Conservation (phyloP, 1,140 invertebrate species). For the Anastatus disparis region DNA sequence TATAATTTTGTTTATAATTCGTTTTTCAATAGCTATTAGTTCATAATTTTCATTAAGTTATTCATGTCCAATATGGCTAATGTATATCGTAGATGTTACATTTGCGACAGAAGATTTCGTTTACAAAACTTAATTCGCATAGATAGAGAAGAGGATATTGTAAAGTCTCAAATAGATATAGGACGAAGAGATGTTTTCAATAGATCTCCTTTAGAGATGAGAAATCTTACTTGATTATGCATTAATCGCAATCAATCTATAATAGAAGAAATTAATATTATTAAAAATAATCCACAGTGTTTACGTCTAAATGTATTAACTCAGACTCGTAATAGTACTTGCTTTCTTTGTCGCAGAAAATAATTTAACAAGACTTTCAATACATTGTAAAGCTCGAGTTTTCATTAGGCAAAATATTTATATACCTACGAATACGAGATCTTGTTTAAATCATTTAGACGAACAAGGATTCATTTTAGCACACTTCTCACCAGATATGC, state of each 20-base stretch:
- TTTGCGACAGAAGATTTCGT: no score
- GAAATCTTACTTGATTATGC: constrained; percentile 16
- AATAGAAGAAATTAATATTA: constrained; percentile 2
- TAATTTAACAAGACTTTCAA: constrained; percentile 16
- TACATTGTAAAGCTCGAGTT: constrained; percentile 21
- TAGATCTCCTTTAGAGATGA: not conserved
- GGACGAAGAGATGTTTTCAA: no score
- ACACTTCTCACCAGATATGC: not conserved
- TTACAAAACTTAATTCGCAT: no score
- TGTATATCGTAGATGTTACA: no score
- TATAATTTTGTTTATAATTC: no score
- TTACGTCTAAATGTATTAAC: constrained; percentile 37
- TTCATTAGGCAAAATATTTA: constrained; percentile 25
- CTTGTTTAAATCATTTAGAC: constrained; percentile 34
- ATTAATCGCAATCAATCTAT: constrained; percentile 30
- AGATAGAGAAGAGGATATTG: no score
- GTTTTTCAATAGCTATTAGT: no score
- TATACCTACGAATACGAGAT: constrained; percentile 5
- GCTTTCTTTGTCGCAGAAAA: constrained; percentile 21
- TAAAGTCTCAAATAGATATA: no score
- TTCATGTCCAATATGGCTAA: no score
- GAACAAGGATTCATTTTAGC: constrained; percentile 4
- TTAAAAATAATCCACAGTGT: constrained; percentile 16
- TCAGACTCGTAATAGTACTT: constrained; percentile 15
- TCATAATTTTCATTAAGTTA: no score